These are phyloP conservation scores for Champsocephalus gunnari DNA, from an alignment of 2,797 vertebrate species.

Conservation along the genomic window DNA sequence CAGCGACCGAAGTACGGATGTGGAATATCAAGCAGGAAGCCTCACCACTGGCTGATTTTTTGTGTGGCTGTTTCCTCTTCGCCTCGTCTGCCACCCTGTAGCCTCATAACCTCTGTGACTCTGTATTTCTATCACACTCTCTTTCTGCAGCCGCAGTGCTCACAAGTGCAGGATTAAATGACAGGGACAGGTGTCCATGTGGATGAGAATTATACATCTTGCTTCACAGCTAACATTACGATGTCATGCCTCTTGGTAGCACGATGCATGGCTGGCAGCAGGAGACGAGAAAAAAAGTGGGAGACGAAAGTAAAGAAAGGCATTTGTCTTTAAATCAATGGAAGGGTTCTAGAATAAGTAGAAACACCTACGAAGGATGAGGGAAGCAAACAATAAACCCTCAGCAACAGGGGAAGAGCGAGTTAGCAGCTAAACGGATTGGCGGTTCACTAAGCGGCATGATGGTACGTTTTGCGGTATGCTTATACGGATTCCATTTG, in stretches of 20 bases:
- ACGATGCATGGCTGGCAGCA: conserved; percentile 24
- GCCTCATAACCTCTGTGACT: conserved; percentile 30
- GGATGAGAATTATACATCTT: conserved; percentile 46
- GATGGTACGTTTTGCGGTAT: conserved; percentile 4
- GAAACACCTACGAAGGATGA: conserved; percentile 19
- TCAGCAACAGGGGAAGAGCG: neutral
- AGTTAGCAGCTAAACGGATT: conserved; percentile 26
- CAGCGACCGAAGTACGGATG: conserved; percentile 24
- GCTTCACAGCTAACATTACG: conserved; percentile 37
- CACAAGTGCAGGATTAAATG: conserved; percentile 26
- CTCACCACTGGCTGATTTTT: neutral
- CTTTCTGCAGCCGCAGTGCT: conserved; percentile 25
- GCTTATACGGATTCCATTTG: conserved; percentile 27
- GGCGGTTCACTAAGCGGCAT: conserved; percentile 1
- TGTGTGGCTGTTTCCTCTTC: neutral
- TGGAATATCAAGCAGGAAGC: conserved; percentile 55
- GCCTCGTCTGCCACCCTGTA: conserved; percentile 35
- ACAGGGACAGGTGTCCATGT: conserved; percentile 14
- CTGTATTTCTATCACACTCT: conserved; percentile 24
- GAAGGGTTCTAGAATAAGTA: conserved; percentile 1
- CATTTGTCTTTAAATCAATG: conserved; percentile 24
- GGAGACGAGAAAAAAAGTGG: neutral
- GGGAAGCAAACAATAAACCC: conserved; percentile 11
- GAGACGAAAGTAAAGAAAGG: conserved; percentile 12
- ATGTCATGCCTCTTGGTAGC: conserved; percentile 53